These are phyloP conservation scores for Anorthoa munda DNA, from an alignment of 2,888 invertebrate species.

Conservation along the genomic window DNA sequence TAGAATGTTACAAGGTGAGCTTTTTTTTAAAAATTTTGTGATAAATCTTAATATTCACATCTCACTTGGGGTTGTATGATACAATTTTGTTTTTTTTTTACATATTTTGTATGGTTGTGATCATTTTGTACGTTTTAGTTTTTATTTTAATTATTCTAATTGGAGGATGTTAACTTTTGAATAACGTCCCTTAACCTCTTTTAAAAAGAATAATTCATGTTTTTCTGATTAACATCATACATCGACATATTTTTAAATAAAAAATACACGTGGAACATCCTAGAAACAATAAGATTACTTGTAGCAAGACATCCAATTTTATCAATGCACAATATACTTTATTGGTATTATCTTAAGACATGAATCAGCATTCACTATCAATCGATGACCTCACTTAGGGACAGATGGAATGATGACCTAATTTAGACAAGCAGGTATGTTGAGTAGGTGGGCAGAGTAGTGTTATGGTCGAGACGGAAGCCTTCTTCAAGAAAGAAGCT, in stretches of 20 bases:
- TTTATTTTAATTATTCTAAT: constrained; percentile 7
- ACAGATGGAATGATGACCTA: background rate
- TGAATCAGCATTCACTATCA: background rate
- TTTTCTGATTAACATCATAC: background rate
- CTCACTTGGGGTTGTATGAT: constrained; percentile 39
- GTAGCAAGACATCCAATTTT: background rate
- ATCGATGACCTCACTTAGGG: background rate
- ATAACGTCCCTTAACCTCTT: background rate
- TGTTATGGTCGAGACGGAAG: background rate
- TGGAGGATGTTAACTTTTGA: background rate
- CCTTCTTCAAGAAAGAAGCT: background rate
- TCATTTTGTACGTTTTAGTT: constrained; percentile 53
- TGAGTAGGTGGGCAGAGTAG: background rate
- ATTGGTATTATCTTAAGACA: constrained; percentile 3
- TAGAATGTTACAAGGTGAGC: constrained; percentile 65
- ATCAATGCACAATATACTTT: constrained; percentile 18
- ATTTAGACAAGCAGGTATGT: background rate
- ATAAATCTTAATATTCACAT: constrained; percentile 34
- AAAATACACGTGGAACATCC: background rate
- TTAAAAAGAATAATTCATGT: constrained; percentile 2
- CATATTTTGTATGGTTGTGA: constrained; percentile 38
- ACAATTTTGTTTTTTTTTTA: constrained; percentile 13
- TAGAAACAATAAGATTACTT: background rate
- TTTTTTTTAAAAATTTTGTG: constrained; percentile 38
- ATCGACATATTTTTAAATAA: background rate